These are phyloP conservation scores for Heliconius erato DNA, from an alignment of 2,888 invertebrate genomes.

Conservation along the genomic window DNA sequence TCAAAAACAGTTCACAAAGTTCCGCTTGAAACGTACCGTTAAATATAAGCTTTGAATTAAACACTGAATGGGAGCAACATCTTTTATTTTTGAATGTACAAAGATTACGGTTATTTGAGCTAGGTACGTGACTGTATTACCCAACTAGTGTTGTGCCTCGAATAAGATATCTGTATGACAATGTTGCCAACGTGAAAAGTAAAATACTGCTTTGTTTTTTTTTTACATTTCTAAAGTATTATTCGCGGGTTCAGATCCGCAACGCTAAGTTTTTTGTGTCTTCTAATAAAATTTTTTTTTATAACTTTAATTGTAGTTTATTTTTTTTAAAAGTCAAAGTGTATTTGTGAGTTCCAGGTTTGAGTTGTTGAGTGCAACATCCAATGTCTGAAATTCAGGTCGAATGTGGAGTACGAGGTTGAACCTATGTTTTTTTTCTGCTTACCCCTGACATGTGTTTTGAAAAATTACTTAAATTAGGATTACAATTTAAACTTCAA, in stretches of 20 bases:
- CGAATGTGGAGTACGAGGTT: no score
- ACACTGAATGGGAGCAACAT: slow-evolving; percentile 13
- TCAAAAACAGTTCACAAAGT: not conserved
- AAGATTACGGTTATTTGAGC: slow-evolving; percentile 23
- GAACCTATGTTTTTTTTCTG: no score
- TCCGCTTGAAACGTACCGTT: not conserved
- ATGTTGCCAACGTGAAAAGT: not conserved
- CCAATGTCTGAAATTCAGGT: no score
- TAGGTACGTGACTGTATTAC: slow-evolving; percentile 23
- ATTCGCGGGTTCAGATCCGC: no score
- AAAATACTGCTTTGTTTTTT: not conserved
- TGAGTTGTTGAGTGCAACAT: no score
- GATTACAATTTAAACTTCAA: no score
- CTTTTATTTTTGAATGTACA: slow-evolving; percentile 27
- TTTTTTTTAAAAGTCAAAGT: not conserved
- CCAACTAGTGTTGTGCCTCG: slow-evolving; percentile 6
- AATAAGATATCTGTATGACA: not conserved
- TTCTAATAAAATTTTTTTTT: not conserved
- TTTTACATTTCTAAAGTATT: not conserved
- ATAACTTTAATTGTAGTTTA: not conserved
- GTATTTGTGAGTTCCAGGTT: no score
- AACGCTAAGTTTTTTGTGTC: no score
- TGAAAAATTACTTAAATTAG: no score
- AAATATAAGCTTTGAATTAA: slow-evolving; percentile 14
- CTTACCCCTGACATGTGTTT: no score